Percentiles rank a stretch among this genome's conserved stretches.
phyloP scores from a whole-genome alignment of 2,113 vertebrate species.

The Pao palembangensis region DNA sequence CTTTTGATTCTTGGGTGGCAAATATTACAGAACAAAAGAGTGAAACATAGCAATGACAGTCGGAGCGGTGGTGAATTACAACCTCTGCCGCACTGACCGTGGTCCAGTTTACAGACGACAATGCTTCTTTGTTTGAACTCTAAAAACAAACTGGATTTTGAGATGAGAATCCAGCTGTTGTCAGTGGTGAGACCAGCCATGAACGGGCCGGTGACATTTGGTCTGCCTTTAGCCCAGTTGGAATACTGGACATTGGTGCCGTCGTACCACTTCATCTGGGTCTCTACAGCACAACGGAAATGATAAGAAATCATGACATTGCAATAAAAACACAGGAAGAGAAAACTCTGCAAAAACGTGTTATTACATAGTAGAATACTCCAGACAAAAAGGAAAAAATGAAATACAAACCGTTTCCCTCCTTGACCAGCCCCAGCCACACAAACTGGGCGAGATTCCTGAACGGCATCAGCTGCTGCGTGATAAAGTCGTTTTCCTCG shows the following conservation, averaged over 20 bases:
- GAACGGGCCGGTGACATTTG: constrained; percentile 72
- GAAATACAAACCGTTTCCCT: constrained; percentile 70
- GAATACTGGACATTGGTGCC: constrained; percentile 85
- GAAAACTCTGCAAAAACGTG: background rate
- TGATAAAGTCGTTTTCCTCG: constrained; percentile 86
- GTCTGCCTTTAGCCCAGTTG: constrained; percentile 85
- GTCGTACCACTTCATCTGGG: constrained; percentile 85
- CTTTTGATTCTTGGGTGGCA: constrained; percentile 57
- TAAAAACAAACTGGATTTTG: constrained; percentile 43
- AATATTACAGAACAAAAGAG: constrained; percentile 2
- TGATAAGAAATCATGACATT: background rate
- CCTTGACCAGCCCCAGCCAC: constrained; percentile 82
- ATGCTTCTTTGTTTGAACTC: constrained; percentile 80
- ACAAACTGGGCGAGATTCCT: constrained; percentile 81
- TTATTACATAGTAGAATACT: background rate
- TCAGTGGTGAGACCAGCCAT: constrained; percentile 79
- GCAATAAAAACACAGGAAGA: background rate
- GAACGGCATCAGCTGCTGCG: constrained; percentile 79
- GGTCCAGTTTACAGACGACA: constrained; percentile 90
- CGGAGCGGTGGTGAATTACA: background rate
- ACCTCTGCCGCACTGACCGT: constrained; percentile 68
- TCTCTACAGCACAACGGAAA: constrained; percentile 67
- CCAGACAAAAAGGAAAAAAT: background rate
- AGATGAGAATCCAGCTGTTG: constrained; percentile 81
- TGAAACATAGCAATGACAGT: background rate